phyloP scores from a whole-genome alignment of 2,797 vertebrate genomes.

The Champsocephalus esox region DNA sequence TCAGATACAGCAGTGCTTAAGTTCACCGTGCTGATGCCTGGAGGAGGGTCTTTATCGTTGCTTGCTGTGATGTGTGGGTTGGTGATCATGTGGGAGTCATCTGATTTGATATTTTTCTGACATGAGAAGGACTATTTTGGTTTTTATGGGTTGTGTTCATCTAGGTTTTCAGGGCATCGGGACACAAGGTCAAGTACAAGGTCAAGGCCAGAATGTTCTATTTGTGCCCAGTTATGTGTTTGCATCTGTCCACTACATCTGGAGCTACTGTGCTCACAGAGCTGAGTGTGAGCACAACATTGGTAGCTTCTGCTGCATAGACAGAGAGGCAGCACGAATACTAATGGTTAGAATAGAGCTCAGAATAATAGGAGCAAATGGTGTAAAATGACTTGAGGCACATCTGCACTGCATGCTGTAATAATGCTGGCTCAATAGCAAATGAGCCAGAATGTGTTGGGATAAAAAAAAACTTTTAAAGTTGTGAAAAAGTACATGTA shows the following conservation, averaged over 20 bases:
- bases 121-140: not conserved
- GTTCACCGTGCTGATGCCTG: conserved; percentile 26
- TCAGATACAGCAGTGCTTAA: conserved; percentile 41
- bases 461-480: not conserved
- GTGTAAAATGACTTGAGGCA: conserved; percentile 4
- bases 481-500: too few relatives aligned
- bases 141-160: too few relatives aligned
- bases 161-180: conserved; percentile 1
- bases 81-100: conserved; percentile 61
- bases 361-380: conserved; percentile 27
- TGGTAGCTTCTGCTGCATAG: conserved; percentile 57
- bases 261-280: conserved; percentile 20
- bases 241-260: conserved; percentile 5
- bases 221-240: conserved; percentile 6
- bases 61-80: conserved; percentile 20
- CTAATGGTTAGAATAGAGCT: conserved; percentile 54
- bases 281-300: conserved; percentile 1
- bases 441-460: not conserved
- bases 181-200: not conserved
- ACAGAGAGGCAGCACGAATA: conserved; percentile 65
- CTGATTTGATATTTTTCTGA: conserved; percentile 34
- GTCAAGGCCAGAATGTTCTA: not conserved
- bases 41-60: conserved; percentile 25
- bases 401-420: not conserved
- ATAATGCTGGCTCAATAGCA: conserved; percentile 4